A percentile compares a stretch with the other conserved stretches of the same genome.
Evolutionary conservation across 1,140 invertebrate genomes (phyloP).

Genomic region (Dreissena rostriformis): DNA sequence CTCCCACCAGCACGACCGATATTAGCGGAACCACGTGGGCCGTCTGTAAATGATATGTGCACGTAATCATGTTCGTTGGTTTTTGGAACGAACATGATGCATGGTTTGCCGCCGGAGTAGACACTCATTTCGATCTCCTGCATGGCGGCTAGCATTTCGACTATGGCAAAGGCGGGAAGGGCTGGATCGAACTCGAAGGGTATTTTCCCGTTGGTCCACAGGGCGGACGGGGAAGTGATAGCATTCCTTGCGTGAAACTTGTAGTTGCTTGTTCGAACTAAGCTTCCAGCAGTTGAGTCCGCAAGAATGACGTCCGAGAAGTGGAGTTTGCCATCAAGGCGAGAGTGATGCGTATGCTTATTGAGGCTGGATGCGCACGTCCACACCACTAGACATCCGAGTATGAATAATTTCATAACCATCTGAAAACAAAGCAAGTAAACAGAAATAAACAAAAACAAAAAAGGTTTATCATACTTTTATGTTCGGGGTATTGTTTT

Average conservation of each 20-base stretch:
- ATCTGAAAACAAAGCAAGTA: no score
- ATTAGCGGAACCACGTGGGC: slow-evolving; percentile 2
- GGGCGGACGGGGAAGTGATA: not conserved
- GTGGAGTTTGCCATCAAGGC: no score
- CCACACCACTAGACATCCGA: no score
- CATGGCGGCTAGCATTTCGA: slow-evolving; percentile 29
- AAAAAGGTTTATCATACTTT: no score
- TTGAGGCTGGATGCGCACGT: no score
- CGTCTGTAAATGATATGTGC: slow-evolving; percentile 27
- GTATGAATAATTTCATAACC: no score
- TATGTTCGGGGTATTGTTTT: no score
- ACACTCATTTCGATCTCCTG: slow-evolving; percentile 38
- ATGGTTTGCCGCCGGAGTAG: slow-evolving; percentile 16
- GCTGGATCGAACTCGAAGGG: slow-evolving; percentile 23
- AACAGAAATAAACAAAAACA: no score
- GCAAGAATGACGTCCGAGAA: no score
- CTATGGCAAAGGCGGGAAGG: slow-evolving; percentile 24
- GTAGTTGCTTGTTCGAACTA: no score
- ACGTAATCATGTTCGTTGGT: slow-evolving; percentile 26
- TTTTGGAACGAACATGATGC: slow-evolving; percentile 18
- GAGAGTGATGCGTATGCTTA: no score
- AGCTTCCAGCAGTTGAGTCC: no score
- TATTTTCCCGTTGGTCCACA: slow-evolving; percentile 23
- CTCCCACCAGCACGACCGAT: slow-evolving; percentile 29
- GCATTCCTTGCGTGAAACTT: not conserved